Percentiles rank a stretch among this genome's conserved stretches.
Conservation (phyloP, 2,797 vertebrate species). For the Orientallactaga sibirica region DNA sequence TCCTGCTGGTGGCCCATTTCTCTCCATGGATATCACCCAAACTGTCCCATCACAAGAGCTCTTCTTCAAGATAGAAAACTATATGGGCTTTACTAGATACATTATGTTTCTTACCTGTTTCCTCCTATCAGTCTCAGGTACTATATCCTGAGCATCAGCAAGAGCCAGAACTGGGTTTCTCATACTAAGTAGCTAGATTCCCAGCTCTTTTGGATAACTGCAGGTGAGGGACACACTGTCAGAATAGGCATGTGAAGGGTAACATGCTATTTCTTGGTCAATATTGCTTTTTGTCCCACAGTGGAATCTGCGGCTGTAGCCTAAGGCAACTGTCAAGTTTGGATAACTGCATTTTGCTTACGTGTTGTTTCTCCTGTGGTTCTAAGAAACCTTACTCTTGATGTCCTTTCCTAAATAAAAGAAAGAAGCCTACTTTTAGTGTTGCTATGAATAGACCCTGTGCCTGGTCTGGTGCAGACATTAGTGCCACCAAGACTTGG, state of each 20-base stretch:
- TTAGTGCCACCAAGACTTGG: not conserved
- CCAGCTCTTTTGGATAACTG: slow-evolving; percentile 50
- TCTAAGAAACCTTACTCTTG: slow-evolving; percentile 80
- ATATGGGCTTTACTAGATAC: slow-evolving; percentile 44
- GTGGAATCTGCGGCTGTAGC: slow-evolving; percentile 83
- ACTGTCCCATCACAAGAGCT: not conserved
- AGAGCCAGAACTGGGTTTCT: slow-evolving; percentile 64
- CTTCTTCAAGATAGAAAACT: slow-evolving; percentile 34
- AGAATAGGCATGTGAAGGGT: slow-evolving; percentile 41
- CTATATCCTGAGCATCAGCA: slow-evolving; percentile 32
- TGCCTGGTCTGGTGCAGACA: rapidly evolving
- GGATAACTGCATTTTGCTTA: slow-evolving; percentile 86
- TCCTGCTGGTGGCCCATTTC: not conserved
- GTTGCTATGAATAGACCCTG: not conserved
- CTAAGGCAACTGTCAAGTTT: slow-evolving; percentile 77
- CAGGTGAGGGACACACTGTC: slow-evolving; percentile 6
- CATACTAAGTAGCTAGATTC: slow-evolving; percentile 42
- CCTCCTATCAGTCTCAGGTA: slow-evolving; percentile 6
- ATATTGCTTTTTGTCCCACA: slow-evolving; percentile 63
- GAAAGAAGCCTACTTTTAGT: not conserved
- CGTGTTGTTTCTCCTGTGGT: slow-evolving; percentile 80
- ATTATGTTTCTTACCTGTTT: slow-evolving; percentile 66
- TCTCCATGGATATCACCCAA: not conserved
- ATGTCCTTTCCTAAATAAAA: slow-evolving; percentile 72
- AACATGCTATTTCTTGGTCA: slow-evolving; percentile 54